Evolutionary conservation across 2,888 invertebrate genomes (phyloP).

Genomic region (Xestia xanthographa): DNA sequence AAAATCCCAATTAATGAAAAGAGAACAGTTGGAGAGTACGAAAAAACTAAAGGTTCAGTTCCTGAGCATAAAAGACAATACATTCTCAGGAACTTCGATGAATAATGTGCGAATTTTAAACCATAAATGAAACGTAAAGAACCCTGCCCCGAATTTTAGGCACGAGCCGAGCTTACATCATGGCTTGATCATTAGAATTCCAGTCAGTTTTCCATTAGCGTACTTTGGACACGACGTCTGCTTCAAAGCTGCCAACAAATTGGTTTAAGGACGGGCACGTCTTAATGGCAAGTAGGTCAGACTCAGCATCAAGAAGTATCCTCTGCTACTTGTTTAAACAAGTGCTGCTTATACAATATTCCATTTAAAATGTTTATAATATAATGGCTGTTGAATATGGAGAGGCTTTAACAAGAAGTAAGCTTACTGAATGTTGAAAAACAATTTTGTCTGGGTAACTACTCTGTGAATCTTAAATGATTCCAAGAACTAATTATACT

Average conservation of each 20-base stretch:
- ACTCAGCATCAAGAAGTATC: conserved; percentile 8
- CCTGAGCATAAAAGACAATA: neutral
- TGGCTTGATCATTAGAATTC: conserved; percentile 59
- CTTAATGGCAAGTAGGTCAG: conserved; percentile 53
- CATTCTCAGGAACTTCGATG: neutral
- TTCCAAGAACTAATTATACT: neutral
- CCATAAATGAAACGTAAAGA: neutral
- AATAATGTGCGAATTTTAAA: neutral
- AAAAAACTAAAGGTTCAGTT: neutral
- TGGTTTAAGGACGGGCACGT: conserved; percentile 58
- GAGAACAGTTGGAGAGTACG: neutral
- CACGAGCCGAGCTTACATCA: conserved; percentile 42
- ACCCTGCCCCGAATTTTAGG: conserved; percentile 1
- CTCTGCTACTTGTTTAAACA: conserved; percentile 12
- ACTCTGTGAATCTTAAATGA: neutral
- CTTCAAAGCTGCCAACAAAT: conserved; percentile 55
- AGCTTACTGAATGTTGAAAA: neutral
- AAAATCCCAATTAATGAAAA: neutral
- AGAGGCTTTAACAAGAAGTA: neutral
- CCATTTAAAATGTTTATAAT: neutral
- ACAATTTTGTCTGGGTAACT: neutral
- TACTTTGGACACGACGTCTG: conserved; percentile 53
- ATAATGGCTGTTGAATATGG: neutral
- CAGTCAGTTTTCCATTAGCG: conserved; percentile 59
- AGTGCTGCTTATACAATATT: conserved; percentile 11